These are phyloP conservation scores for Xiphorhynchus elegans DNA, from an alignment of 2,113 vertebrate genomes.

Conservation along the genomic window DNA sequence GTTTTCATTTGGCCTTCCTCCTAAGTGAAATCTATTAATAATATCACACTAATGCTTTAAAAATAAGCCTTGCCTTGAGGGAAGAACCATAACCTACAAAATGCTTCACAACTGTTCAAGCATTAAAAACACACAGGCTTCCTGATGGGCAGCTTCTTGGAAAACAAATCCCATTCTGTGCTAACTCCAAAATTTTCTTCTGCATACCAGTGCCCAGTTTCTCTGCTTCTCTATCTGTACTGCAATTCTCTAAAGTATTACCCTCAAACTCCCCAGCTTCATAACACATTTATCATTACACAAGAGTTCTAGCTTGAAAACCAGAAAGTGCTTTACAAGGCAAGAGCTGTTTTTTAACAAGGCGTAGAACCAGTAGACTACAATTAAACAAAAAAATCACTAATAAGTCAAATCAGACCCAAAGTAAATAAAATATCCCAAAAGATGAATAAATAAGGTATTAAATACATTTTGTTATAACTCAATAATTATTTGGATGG, in stretches of 20 bases:
- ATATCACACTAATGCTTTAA: slow-evolving; percentile 28
- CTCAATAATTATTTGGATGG: neutral
- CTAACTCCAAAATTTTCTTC: neutral
- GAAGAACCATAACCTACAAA: slow-evolving; percentile 23
- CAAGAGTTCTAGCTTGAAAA: neutral
- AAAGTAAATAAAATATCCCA: neutral
- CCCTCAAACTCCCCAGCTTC: neutral
- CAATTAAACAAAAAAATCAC: neutral
- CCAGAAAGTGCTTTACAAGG: neutral
- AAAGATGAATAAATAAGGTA: neutral
- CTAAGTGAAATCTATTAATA: slow-evolving; percentile 40
- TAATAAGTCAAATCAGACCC: neutral
- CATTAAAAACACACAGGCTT: neutral
- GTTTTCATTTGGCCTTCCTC: slow-evolving; percentile 2
- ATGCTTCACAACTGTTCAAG: slow-evolving; percentile 34
- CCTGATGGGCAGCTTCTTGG: neutral
- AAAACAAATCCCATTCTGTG: neutral
- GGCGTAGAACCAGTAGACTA: neutral
- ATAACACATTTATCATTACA: neutral
- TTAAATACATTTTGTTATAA: neutral
- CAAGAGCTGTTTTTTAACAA: neutral
- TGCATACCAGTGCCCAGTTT: neutral
- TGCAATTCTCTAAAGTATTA: neutral
- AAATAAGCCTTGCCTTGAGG: slow-evolving; percentile 31
- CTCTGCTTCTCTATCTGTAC: neutral